Conservation (phyloP, 1,140 invertebrate genomes). For the Brachionus plicatilis region DNA sequence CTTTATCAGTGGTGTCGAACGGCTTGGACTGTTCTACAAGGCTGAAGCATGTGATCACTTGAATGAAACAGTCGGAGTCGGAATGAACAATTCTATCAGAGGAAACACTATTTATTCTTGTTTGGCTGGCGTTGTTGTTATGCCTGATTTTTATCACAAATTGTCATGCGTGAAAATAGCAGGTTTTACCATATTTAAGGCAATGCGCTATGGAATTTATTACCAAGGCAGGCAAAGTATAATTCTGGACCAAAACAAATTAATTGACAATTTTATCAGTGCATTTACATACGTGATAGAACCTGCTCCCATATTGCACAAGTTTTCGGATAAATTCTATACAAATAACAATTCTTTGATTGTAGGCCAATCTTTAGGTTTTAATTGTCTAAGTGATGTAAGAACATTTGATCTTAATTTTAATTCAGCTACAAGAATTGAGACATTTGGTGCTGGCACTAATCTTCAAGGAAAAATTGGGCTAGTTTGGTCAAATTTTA, state of each 20-base stretch:
- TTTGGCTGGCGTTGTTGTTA: background rate
- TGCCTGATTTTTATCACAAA: slow-evolving; percentile 39
- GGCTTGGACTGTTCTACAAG: slow-evolving; percentile 44
- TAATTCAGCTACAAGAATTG: background rate
- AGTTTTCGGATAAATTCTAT: background rate
- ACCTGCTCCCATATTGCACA: background rate
- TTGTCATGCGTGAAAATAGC: slow-evolving; percentile 7
- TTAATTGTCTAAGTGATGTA: background rate
- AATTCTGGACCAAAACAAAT: background rate
- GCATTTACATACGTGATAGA: background rate
- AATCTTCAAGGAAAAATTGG: slow-evolving; percentile 41
- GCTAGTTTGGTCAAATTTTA: slow-evolving; percentile 44
- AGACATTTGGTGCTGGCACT: background rate
- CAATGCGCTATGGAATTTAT: slow-evolving; percentile 29
- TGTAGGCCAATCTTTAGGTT: background rate
- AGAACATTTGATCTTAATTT: slow-evolving; percentile 10
- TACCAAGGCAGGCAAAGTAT: slow-evolving; percentile 4
- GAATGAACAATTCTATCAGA: slow-evolving; percentile 3
- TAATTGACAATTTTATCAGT: background rate
- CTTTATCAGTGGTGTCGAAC: slow-evolving; percentile 46
- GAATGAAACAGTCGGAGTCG: background rate
- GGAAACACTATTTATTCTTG: slow-evolving; percentile 43
- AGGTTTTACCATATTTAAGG: background rate
- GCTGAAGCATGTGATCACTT: slow-evolving; percentile 41
- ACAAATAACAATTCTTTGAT: background rate